Conservation (phyloP, 2,113 vertebrate genomes). For the Peromyscus maniculatus region DNA sequence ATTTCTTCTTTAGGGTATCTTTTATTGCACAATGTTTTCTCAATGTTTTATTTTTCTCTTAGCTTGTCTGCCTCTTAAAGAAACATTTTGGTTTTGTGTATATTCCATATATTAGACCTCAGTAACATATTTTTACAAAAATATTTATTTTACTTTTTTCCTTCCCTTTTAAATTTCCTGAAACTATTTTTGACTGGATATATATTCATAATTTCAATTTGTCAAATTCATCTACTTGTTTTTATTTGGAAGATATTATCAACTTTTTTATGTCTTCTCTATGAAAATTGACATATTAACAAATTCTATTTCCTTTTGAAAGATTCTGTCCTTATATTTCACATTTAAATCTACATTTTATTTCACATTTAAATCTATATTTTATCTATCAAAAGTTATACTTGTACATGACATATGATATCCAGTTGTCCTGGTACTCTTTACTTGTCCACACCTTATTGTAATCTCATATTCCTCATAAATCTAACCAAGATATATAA, state of each 20-base stretch:
- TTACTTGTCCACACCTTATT: not conserved
- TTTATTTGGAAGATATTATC: not conserved
- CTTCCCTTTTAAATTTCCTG: not conserved
- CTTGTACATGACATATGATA: not conserved
- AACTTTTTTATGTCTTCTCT: not conserved
- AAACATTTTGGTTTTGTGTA: not conserved
- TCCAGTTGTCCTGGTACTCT: not conserved
- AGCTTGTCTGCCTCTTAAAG: not conserved
- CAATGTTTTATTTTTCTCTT: not conserved
- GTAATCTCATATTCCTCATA: not conserved
- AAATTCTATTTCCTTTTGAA: not conserved
- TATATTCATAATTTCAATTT: not conserved
- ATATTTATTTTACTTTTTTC: not conserved
- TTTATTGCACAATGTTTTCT: not conserved
- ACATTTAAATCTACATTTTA: not conserved
- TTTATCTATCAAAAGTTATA: not conserved
- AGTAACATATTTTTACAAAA: not conserved
- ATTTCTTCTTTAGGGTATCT: not conserved
- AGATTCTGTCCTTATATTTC: not conserved
- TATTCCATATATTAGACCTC: not conserved
- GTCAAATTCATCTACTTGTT: not conserved
- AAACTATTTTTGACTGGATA: not conserved
- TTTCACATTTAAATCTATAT: not conserved
- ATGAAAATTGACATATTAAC: not conserved
- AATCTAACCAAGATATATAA: not conserved